Evolutionary conservation across 2,113 vertebrate genomes (phyloP), one percentile per base, ranked within the genome.

Genomic region (Phalacrocorax pelagicus): DNA sequence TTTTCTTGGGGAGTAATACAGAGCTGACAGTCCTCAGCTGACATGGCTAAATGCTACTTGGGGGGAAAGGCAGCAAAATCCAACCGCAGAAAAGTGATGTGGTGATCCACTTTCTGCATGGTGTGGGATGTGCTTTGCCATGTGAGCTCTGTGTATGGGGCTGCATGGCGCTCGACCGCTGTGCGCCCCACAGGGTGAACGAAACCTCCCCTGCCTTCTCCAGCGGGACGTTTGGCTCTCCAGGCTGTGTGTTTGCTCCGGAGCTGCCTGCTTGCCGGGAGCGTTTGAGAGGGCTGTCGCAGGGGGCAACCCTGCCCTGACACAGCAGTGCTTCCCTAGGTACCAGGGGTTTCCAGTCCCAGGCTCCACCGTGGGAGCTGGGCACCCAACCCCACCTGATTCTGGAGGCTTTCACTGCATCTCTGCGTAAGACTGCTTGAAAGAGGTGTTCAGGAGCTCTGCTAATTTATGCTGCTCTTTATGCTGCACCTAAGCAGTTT

Each of bases 91-190:
- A 23, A 8, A 36, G 38, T 0, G 17, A 32, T 13, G 65, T 1
- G 38, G 11, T 11, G 36, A 16, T 42, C 11, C 40, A 4, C 54
- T 36, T 13, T 19, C 30, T 20, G 40, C 5, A 0, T 27, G 30
- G 16, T 4, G 13, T 1, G 4, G 47, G 24, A 11, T 12, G 40
- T 29, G 27, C 27, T 20, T 54, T 15, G 7, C 70, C 4, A 0
- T 5, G 0, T 2, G 61, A 32, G 13, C 11, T 22, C 38, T 16
- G 7, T 2, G 17, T 20, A 36, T 0, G 4, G 32, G 52, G 61
- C 52, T 32, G 44, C 52, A 6, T 0, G 5, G 22, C 15, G 19
- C 46, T 47, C 1, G 9, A 8, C 23, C 9, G 0, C n/a, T 7
- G 23, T 3, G 2, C 58, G n/a, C 30, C 44, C 36, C 3, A 1